These are phyloP conservation scores for Holacanthus passer DNA, from an alignment of 2,113 vertebrate species.

Conservation along the genomic window DNA sequence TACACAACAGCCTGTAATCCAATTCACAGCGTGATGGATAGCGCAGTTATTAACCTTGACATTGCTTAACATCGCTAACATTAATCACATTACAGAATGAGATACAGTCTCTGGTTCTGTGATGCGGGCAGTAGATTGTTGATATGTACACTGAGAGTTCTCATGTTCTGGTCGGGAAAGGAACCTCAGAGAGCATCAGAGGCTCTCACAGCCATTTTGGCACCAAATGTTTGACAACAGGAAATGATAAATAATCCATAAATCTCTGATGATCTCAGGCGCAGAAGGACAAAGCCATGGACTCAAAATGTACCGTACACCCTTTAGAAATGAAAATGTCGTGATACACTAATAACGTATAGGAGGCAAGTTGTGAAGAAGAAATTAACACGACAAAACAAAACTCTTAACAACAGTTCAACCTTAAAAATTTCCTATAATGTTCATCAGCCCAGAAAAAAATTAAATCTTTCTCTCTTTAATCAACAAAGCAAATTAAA, in stretches of 20 bases:
- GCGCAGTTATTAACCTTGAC: constrained; percentile 52
- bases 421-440: constrained; percentile 45
- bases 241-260: neutral
- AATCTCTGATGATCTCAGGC: constrained; percentile 17
- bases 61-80: constrained; percentile 18
- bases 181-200: neutral
- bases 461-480: constrained; percentile 80
- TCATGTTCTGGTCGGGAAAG: neutral
- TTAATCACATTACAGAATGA: constrained; percentile 38
- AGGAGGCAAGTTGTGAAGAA: constrained; percentile 40
- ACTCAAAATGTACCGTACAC: neutral
- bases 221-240: constrained; percentile 33
- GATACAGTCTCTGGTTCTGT: constrained; percentile 12
- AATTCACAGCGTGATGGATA: constrained; percentile 37
- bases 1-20: constrained; percentile 34
- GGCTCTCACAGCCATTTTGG: constrained; percentile 49
- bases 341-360: constrained; percentile 27
- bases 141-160: constrained; percentile 22
- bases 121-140: constrained; percentile 16
- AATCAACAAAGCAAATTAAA: constrained; percentile 87
- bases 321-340: constrained; percentile 26
- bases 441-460: constrained; percentile 50
- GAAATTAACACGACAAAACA: constrained; percentile 38
- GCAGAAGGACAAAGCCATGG: constrained; percentile 64
- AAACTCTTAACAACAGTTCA: constrained; percentile 49